These are phyloP conservation scores for Ornithorhynchus anatinus DNA, from an alignment of 2,113 vertebrate species.

Conservation along the genomic window DNA sequence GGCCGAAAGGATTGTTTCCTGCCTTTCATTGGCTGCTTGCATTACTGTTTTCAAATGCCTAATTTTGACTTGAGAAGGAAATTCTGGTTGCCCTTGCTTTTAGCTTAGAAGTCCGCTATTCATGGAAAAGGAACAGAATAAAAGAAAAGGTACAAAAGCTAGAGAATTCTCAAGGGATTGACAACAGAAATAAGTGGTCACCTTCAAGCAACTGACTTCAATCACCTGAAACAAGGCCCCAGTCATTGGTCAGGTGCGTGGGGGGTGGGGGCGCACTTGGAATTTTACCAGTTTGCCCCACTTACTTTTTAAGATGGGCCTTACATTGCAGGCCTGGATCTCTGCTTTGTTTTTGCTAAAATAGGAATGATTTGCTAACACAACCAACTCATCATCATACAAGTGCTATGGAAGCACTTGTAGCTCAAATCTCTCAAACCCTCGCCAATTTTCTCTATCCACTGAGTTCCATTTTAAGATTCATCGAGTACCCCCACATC, in stretches of 20 bases:
- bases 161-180: not conserved
- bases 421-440: not conserved
- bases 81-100: slow-evolving; percentile 44
- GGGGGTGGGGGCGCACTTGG: no score
- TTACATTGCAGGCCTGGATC: no score
- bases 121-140: not conserved
- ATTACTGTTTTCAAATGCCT: slow-evolving; percentile 54
- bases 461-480: slow-evolving; percentile 58
- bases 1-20: slow-evolving; percentile 42
- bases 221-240: no score
- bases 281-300: no score
- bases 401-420: slow-evolving; percentile 3
- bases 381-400: not conserved
- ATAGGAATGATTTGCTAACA: not conserved
- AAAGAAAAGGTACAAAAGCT: not conserved
- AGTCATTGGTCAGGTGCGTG: no score
- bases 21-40: slow-evolving; percentile 48
- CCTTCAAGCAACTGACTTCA: no score
- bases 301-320: no score
- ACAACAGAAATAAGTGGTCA: no score
- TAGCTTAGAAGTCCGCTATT: slow-evolving; percentile 32
- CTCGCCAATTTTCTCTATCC: slow-evolving; percentile 36
- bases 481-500: slow-evolving; percentile 47
- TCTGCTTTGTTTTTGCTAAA: no score
- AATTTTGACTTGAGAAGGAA: slow-evolving; percentile 62